phyloP scores from a whole-genome alignment of 92 coral and sea anemone species.

The Porites lobata region DNA sequence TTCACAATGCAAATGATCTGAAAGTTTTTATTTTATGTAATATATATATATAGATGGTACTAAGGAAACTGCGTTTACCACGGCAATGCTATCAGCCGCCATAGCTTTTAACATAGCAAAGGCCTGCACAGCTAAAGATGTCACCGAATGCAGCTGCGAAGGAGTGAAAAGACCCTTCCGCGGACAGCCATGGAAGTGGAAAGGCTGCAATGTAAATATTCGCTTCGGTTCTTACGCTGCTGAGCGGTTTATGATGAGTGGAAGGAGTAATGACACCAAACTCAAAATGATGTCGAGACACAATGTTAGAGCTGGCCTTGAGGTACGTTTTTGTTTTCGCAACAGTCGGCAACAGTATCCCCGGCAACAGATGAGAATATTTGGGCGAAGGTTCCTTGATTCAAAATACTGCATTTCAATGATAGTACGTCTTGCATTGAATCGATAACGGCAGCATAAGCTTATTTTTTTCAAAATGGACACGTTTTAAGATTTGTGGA shows the following conservation, averaged over 20 bases:
- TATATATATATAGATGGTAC: constrained; percentile 13
- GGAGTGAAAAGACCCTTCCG: constrained; percentile 31
- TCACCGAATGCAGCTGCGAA: constrained; percentile 52
- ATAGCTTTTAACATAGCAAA: constrained; percentile 52
- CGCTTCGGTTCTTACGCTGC: constrained; percentile 43
- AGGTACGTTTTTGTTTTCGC: constrained; percentile 15
- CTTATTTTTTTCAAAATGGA: no score
- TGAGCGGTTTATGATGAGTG: constrained; percentile 49
- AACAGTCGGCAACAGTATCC: neutral
- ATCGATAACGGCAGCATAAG: no score
- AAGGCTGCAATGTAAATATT: constrained; percentile 29
- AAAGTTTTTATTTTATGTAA: no score
- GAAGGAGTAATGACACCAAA: constrained; percentile 32
- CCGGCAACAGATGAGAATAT: no score
- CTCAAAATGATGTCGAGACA: constrained; percentile 42
- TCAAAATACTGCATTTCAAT: no score
- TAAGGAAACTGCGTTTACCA: constrained; percentile 66
- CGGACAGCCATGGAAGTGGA: constrained; percentile 31
- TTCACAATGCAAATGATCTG: no score
- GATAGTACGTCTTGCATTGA: no score
- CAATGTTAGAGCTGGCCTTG: constrained; percentile 65
- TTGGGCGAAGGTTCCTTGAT: no score
- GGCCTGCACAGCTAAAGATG: constrained; percentile 57
- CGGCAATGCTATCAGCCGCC: constrained; percentile 56
- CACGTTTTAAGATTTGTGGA: no score